Conservation (phyloP, 2,113 vertebrate genomes). For the Eclectus roratus region DNA sequence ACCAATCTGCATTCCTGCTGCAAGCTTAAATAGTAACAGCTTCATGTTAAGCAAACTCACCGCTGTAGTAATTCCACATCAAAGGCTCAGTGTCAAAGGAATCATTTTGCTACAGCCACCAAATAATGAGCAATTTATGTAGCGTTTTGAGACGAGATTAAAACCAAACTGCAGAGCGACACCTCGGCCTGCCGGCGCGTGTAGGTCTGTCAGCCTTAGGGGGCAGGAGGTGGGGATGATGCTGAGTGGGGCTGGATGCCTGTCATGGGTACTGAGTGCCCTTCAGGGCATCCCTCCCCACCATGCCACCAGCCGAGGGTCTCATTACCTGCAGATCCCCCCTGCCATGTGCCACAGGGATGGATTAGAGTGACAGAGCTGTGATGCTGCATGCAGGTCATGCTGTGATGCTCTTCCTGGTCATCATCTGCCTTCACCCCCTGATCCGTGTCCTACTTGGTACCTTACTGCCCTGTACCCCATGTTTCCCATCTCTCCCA, state of each 20-base stretch:
- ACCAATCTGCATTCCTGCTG: constrained; percentile 3
- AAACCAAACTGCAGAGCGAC: accelerated
- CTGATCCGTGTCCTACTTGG: accelerated
- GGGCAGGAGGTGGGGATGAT: accelerated
- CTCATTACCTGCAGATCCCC: neutral
- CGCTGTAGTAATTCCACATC: neutral
- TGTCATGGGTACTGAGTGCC: neutral
- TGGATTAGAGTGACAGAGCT: neutral
- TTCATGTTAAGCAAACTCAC: neutral
- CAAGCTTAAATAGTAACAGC: neutral
- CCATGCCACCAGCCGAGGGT: neutral
- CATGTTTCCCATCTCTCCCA: accelerated
- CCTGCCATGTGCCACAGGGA: neutral
- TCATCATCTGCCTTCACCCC: neutral
- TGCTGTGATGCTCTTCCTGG: neutral
- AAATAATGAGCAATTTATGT: neutral
- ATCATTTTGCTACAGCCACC: neutral
- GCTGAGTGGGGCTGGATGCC: neutral
- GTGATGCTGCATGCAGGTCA: accelerated
- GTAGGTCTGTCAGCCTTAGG: accelerated
- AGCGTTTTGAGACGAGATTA: neutral
- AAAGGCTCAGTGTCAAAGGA: constrained; percentile 11
- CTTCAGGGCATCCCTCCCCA: neutral
- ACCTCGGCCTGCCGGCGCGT: accelerated
- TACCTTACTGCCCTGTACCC: neutral